Evolutionary conservation across 1,140 invertebrate genomes (phyloP), one percentile per base, ranked within the genome.

Genomic region (Hylaeus volcanicus): DNA sequence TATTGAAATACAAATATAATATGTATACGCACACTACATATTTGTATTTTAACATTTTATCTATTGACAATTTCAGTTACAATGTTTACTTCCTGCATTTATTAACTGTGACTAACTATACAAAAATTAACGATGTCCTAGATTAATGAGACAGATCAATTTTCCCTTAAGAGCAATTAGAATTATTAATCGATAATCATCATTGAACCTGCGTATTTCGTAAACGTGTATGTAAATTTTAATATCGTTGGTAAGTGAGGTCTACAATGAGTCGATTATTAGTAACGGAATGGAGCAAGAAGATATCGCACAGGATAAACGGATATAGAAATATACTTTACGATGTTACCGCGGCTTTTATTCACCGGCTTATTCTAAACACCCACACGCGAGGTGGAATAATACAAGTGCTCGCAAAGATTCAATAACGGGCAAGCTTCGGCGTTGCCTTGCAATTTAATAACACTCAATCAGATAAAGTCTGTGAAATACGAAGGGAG

Each of bases 271-370:
- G 6, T 66, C 68, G 48, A 76, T 76, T 60, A 69, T 73, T 41
- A 14, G 14, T n/a, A 63, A 39, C 26, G 60, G 63, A 78, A 69
- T 51, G 48, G 15, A 39, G 51, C 43, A 64, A 56, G 48, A 63
- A 58, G 70, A 58, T 77, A 82, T 82, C 68, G 66, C 14, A 9
- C 41, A n/a, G 61, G 73, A 41, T 77, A 82, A 55, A 61, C 60
- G 48, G 39, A 84, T 77, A 76, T 60, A 45, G 48, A 45, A 71
- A 58, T 53, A 51, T 70, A 70, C 56, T 78, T 74, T 60, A 74
- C 64, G 60, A 74, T 58, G 81, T 74, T 83, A 70, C 39, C 41
- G 64, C 15, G 51, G n/a, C 68, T 77, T 63, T 74, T 76, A 41
- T 68, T 58, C 45, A 8, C 45, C 63, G 56, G 26, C 56, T 71